Base-by-base conservation (phyloP, 2,113 vertebrate species). In the Aspiorhynchus laticeps region DNA sequence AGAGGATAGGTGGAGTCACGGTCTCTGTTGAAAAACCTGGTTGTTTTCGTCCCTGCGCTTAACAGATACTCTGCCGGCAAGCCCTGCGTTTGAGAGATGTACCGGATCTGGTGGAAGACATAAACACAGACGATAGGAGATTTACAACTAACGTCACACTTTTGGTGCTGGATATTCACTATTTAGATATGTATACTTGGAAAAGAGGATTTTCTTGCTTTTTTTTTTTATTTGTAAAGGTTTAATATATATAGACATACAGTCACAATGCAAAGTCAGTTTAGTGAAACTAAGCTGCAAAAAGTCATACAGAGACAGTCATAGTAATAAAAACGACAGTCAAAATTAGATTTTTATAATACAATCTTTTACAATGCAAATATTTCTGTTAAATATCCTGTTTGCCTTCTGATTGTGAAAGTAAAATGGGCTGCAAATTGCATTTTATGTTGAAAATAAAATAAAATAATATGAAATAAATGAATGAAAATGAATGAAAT, bases 11-110 rank as follows among this genome's bases (percentile, higher is more conserved):
- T 96, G 33, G 98, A 99, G 91, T 98, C 98, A 0, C 97, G 95
- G 92, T 99, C 98, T 94, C 98, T 97, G 95, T 99, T 99, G 95
- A 99, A 99, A 95, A 99, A 99, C 92, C 98, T 95, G 2, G 97
- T 98, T 74, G 98, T 99, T 95, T 99, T 99, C 46, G 98, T 98
- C 88, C 98, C 98, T 43, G 98, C 97, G 69, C 98, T 99, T 94
- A 99, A 94, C 91, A 99, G 96, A 94, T 98, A 99, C 93, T 99
- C 98, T 74, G 98, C 98, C 65, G 98, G 98, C 91, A 99, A 95
- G 83, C 98, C 98, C 91, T 99, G 98, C 0, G 98, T 99, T 95
- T 99, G 98, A 83, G 98, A 99, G 94, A 99, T 98, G 95, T 99
- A 99, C 89, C 98, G 97, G 92, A 99, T 99, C 98, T 99, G 93